phyloP scores from a whole-genome alignment of 92 coral and sea anemone species.

The Epizoanthus stellaris region DNA sequence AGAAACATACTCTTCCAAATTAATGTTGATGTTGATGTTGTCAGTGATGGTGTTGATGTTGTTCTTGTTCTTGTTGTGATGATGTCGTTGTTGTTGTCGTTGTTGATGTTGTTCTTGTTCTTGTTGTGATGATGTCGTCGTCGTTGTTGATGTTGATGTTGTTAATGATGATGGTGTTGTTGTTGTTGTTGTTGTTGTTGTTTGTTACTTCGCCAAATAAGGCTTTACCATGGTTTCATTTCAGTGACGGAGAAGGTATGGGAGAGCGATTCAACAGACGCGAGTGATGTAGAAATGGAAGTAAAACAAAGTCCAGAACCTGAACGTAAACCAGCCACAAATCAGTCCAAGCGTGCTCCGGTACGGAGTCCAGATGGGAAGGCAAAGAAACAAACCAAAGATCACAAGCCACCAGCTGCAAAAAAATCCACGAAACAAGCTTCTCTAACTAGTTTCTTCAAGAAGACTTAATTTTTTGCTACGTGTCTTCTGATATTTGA shows the following conservation, averaged over 20 bases:
- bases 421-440: slow-evolving; percentile 78
- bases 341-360: not conserved
- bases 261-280: slow-evolving; percentile 95
- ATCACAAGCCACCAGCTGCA: slow-evolving; percentile 39
- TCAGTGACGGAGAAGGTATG: slow-evolving; percentile 95
- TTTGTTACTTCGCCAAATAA: not conserved
- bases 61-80: too few relatives aligned
- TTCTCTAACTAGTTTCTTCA: slow-evolving; percentile 89
- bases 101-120: too few relatives aligned
- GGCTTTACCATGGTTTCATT: not conserved
- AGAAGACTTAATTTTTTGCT: slow-evolving; percentile 59
- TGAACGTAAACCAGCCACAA: slow-evolving; percentile 14
- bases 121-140: too few relatives aligned
- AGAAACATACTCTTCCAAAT: too few relatives aligned
- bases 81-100: too few relatives aligned
- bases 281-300: slow-evolving; percentile 81
- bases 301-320: not conserved
- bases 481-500: not conserved
- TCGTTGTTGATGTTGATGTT: too few relatives aligned
- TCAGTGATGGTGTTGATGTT: too few relatives aligned
- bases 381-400: slow-evolving; percentile 9
- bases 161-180: not conserved
- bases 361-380: slow-evolving; percentile 13
- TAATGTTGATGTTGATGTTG: too few relatives aligned
- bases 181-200: not conserved